These are phyloP conservation scores for Silurus lanzhouensis DNA, from an alignment of 2,797 vertebrate genomes.

Conservation along the genomic window DNA sequence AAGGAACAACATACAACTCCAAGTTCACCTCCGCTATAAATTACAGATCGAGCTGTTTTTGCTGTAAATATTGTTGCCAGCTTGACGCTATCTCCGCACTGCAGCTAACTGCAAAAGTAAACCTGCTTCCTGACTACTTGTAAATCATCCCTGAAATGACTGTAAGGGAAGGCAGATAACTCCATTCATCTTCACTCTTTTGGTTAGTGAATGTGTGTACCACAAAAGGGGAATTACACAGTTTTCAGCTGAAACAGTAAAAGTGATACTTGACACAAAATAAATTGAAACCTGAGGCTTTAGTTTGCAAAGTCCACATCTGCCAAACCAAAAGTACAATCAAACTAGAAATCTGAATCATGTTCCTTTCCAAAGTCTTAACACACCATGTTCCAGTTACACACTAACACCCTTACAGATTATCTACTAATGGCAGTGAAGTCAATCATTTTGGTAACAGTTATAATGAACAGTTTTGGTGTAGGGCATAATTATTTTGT, in stretches of 20 bases:
- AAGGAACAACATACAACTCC: background rate
- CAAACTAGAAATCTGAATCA: constrained; percentile 9
- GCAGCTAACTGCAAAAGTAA: constrained; percentile 26
- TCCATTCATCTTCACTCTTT: constrained; percentile 2
- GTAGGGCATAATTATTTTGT: background rate
- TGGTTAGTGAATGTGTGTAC: background rate
- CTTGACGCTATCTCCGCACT: constrained; percentile 26
- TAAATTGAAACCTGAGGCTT: constrained; percentile 20
- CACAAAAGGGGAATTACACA: constrained; percentile 34
- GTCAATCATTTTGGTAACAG: background rate
- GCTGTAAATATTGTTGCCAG: constrained; percentile 20
- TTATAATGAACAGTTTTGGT: background rate
- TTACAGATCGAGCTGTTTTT: constrained; percentile 35
- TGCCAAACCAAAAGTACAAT: constrained; percentile 5
- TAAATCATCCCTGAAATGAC: constrained; percentile 43
- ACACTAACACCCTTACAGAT: background rate
- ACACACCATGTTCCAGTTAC: background rate
- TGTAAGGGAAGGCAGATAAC: constrained; percentile 16
- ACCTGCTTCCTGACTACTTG: constrained; percentile 38
- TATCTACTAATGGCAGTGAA: background rate
- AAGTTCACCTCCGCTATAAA: constrained; percentile 30
- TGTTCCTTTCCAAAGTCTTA: background rate
- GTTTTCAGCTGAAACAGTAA: constrained; percentile 16
- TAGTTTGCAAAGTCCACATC: constrained; percentile 15
- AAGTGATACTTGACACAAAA: constrained; percentile 26